phyloP scores from a whole-genome alignment of 2,113 vertebrate genomes.

The Barnardius zonarius region DNA sequence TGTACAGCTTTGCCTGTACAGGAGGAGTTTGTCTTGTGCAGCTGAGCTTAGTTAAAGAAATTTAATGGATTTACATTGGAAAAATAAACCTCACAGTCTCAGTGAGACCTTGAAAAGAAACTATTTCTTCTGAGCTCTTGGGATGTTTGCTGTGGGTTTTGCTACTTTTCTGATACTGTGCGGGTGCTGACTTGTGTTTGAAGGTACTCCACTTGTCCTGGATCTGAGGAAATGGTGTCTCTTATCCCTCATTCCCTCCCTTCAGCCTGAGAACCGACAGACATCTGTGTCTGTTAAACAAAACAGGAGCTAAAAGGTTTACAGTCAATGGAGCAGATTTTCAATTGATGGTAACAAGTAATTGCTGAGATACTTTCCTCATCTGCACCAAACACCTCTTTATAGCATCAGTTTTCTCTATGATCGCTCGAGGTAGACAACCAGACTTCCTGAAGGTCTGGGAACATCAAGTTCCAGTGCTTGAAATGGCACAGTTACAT shows the following conservation, averaged over 20 bases:
- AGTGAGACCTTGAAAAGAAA: background rate
- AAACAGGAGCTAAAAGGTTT: background rate
- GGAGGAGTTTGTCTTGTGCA: background rate
- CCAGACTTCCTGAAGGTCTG: background rate
- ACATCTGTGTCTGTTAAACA: background rate
- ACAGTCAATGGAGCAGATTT: background rate
- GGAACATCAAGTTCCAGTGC: background rate
- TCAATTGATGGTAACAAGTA: background rate
- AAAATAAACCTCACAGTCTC: background rate
- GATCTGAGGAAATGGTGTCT: background rate
- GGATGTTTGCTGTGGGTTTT: accelerated
- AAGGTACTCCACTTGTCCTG: background rate
- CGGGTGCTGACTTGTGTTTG: background rate
- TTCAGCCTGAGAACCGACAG: accelerated
- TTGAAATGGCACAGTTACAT: background rate
- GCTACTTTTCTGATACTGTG: background rate
- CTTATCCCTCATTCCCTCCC: accelerated
- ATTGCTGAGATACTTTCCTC: background rate
- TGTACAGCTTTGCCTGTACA: background rate
- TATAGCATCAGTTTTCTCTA: background rate
- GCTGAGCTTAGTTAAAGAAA: background rate
- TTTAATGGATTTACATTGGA: background rate
- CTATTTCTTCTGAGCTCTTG: background rate
- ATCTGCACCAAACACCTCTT: background rate
- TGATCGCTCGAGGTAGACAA: background rate